phyloP scores from a whole-genome alignment of 2,797 vertebrate species.

The Hylomyscus alleni region DNA sequence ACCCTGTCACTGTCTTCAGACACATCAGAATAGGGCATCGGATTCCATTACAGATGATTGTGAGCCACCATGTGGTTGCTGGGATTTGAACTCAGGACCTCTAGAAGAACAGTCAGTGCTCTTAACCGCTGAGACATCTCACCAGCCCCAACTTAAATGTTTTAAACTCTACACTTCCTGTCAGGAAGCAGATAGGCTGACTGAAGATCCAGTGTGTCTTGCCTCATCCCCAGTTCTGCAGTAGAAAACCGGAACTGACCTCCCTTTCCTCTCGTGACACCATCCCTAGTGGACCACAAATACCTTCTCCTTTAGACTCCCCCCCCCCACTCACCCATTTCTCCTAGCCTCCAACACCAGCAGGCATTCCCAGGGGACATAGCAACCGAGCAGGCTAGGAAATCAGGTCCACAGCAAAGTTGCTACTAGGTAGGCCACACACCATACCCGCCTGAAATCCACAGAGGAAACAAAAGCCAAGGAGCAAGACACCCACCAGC shows the following conservation, averaged over 20 bases:
- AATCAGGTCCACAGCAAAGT: neutral
- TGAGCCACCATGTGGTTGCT: too few relatives aligned
- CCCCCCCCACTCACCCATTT: neutral
- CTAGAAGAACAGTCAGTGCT: too few relatives aligned
- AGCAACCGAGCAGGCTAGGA: neutral
- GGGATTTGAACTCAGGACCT: too few relatives aligned
- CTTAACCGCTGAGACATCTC: too few relatives aligned
- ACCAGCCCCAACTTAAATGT: neutral
- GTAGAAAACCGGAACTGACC: neutral
- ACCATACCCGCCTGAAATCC: neutral
- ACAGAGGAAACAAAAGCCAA: neutral
- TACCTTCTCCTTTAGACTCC: neutral
- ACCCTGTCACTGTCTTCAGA: too few relatives aligned
- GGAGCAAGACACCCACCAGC: neutral
- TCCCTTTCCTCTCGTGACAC: neutral
- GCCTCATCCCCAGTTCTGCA: neutral
- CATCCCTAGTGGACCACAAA: neutral
- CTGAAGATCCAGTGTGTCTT: neutral
- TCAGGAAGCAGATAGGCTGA: neutral
- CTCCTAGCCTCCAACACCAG: neutral
- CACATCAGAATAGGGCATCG: too few relatives aligned
- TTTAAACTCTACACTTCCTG: neutral
- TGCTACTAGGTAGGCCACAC: neutral
- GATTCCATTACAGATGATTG: too few relatives aligned
- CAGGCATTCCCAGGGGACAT: neutral